A percentile compares a stretch with the other conserved stretches of the same genome.
Evolutionary conservation across 2,113 vertebrate genomes (phyloP).

Genomic region (Cygnus atratus): DNA sequence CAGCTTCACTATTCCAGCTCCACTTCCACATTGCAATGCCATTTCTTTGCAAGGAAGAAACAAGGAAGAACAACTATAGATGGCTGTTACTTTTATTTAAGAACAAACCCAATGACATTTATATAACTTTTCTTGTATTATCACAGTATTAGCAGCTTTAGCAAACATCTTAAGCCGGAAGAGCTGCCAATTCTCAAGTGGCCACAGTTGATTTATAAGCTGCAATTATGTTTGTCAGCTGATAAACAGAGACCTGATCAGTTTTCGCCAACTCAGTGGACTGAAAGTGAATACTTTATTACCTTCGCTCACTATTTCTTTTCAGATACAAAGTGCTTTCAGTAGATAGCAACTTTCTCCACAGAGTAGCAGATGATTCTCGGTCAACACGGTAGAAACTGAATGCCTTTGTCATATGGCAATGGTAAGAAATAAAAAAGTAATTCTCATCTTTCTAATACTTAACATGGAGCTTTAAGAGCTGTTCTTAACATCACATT

Average conservation of each 20-base stretch:
- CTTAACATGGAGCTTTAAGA: not conserved
- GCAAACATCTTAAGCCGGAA: not conserved
- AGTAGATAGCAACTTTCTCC: not conserved
- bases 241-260: slow-evolving; percentile 31
- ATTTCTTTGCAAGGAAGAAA: not conserved
- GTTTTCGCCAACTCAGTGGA: slow-evolving; percentile 20
- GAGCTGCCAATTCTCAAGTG: slow-evolving; percentile 32
- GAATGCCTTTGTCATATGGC: not conserved
- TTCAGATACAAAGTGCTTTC: not conserved
- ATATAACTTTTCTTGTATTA: not conserved
- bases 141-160: not conserved
- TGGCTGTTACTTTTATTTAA: not conserved
- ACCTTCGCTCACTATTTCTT: not conserved
- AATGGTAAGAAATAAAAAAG: slow-evolving; percentile 1
- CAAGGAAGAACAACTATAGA: not conserved
- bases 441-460: not conserved
- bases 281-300: slow-evolving; percentile 37
- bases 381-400: slow-evolving; percentile 5
- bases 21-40: not conserved
- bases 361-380: not conserved
- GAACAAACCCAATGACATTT: not conserved
- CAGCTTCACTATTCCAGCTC: not conserved
- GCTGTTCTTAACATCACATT: not conserved
- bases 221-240: slow-evolving; percentile 50
- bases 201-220: slow-evolving; percentile 3